Base-by-base conservation (phyloP, 2,113 vertebrate genomes). In the Anhinga anhinga region DNA sequence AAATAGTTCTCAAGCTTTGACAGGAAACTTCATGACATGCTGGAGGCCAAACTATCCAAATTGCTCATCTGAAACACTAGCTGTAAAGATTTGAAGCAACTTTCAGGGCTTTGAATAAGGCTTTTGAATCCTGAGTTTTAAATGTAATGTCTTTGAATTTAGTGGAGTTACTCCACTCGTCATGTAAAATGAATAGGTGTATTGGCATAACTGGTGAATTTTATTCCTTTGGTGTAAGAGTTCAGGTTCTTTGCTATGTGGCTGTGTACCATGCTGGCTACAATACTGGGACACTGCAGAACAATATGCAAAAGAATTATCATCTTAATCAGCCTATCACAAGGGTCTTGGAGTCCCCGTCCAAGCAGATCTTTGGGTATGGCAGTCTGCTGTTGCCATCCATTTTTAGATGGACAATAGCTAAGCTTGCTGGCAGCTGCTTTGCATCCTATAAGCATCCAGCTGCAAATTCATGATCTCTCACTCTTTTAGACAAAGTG, bases 111-210 rank as follows among this genome's bases (percentile, higher is more conserved):
- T 90, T 82, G 47, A 40, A 50, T 71, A 88, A 73, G 6, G 6
- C 5, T 80, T 92, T 90, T 92, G 44, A 88, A 72, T 77, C 23
- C 8, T 52, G 69, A 50, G 6, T 85, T 95, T 88, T 88, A 50
- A 47, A n/a, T 30, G 7, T 61, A 55, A 56, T 20, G 13, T 62
- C 21, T 81, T 86, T 73, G 45, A 62, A 79, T 77, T 83, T 32
- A 74, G 32, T 80, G 62, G 10, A 53, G 38, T 70, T 70, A 8
- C 13, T n/a, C 18, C 8, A 32, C 26, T 44, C 0, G 0, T 44
- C 26, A 44, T 18, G 34, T 19, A 81, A 86, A 88, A 74, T 18
- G 10, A 66, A 47, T 20, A 36, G 15, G 7, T 32, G 5, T 58
- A 52, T 58, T 66, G 22, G 42, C n/a, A 36, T 45, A 25, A 40